These are phyloP conservation scores for Bombycilla garrulus DNA, from an alignment of 2,113 vertebrate species.

Conservation along the genomic window DNA sequence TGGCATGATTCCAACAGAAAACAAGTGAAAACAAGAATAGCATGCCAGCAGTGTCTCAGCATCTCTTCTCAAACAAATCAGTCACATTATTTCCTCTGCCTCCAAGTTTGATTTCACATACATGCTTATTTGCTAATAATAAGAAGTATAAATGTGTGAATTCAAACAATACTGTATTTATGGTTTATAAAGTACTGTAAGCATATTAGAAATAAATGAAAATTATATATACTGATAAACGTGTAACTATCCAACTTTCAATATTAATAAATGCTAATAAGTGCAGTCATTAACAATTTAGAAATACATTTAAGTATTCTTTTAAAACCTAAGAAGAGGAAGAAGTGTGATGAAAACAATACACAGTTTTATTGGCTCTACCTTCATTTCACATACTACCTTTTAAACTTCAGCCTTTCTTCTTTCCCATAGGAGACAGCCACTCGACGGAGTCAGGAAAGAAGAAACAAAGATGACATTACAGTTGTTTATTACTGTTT, in stretches of 20 bases:
- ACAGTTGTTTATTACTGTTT: conserved; percentile 67
- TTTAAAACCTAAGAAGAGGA: background rate
- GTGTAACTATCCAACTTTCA: background rate
- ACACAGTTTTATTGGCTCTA: background rate
- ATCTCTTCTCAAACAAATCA: background rate
- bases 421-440: background rate
- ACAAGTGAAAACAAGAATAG: background rate
- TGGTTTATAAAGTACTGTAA: background rate
- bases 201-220: background rate
- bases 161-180: background rate
- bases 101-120: background rate
- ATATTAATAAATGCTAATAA: background rate
- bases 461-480: background rate
- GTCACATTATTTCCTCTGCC: background rate
- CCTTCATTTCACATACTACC: background rate
- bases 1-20: background rate
- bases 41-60: background rate
- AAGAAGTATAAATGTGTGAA: background rate
- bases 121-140: conserved; percentile 1
- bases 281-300: background rate
- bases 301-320: background rate
- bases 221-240: background rate
- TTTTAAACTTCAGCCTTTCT: background rate
- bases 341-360: background rate
- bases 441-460: background rate